Base-by-base conservation (phyloP, 2,888 invertebrate genomes). In the Tachystola acroxantha region DNA sequence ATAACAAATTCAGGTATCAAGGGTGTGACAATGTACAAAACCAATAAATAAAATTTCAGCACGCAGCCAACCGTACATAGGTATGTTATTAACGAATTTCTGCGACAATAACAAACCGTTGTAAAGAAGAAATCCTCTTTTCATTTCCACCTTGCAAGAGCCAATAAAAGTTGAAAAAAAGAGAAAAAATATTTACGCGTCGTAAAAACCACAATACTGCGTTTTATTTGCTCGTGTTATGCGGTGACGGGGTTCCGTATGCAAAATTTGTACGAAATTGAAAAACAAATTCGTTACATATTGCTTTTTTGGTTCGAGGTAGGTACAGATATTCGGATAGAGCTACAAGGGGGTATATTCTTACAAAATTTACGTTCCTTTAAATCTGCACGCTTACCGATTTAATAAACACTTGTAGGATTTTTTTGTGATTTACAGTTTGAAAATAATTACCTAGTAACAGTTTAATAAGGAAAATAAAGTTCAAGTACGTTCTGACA, bases 211-310 rank as follows among this genome's bases (percentile, higher is more conserved):
- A 76, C 82, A 80, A 80, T 80, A 65, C 59, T 50, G 52, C 49
- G 60, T 74, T 82, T 84, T 80, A 82, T 84, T 82, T 75, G 70
- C 52, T 60, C 62, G 51, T 54, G 63, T 59, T 63, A 56, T 57
- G 56, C 60, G 53, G 42, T 48, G 53, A 45, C 63, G 72, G 64
- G 66, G 67, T 62, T 50, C 68, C 62, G 80, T 82, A 86, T 84
- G 85, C 81, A 86, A 86, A 86, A 84, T 86, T 85, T 86, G 81
- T 74, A 68, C 71, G 81, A 78, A 86, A 86, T 86, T 86, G 86
- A 86, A 86, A 86, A 81, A 84, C 85, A 85, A 86, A 86, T 86
- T 82, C 75, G 81, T 81, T 84, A 80, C 84, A 82, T 86, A 86
- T 86, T 86, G 86, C 81, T 78, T 84, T 81, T 84, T 78, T 75